phyloP scores from a whole-genome alignment of 2,113 vertebrate genomes.

The Ceyx melanurus region DNA sequence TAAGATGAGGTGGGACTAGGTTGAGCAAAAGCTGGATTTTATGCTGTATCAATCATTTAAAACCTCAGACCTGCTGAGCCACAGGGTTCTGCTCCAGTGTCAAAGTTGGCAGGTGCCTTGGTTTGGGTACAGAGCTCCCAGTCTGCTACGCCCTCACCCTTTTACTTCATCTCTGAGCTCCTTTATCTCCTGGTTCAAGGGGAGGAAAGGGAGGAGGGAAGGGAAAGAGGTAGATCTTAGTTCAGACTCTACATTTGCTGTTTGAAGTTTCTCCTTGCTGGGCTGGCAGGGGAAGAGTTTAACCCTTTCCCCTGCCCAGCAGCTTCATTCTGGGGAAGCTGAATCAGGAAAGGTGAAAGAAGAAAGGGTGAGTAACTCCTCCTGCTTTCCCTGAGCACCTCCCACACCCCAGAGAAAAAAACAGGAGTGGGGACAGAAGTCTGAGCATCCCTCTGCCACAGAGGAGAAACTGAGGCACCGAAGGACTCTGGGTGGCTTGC shows the following conservation, averaged over 20 bases:
- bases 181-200: background rate
- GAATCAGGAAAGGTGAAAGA: background rate
- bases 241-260: background rate
- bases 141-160: background rate
- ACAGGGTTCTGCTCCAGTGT: background rate
- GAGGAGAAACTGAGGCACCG: background rate
- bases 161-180: background rate
- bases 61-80: background rate
- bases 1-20: background rate
- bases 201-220: background rate
- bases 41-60: background rate
- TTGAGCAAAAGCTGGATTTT: background rate
- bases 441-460: background rate
- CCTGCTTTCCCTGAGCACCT: background rate
- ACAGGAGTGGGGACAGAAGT: background rate
- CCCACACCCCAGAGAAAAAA: background rate
- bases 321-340: background rate
- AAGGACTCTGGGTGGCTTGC: background rate
- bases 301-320: background rate
- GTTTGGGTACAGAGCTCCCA: background rate
- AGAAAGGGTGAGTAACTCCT: background rate
- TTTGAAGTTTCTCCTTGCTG: background rate
- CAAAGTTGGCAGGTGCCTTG: background rate
- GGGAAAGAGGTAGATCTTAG: background rate
- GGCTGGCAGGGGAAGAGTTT: background rate